A percentile compares a stretch with the other conserved stretches of the same genome.
Evolutionary conservation across 2,797 vertebrate genomes (phyloP).

Genomic region (Coregonus ussuriensis): DNA sequence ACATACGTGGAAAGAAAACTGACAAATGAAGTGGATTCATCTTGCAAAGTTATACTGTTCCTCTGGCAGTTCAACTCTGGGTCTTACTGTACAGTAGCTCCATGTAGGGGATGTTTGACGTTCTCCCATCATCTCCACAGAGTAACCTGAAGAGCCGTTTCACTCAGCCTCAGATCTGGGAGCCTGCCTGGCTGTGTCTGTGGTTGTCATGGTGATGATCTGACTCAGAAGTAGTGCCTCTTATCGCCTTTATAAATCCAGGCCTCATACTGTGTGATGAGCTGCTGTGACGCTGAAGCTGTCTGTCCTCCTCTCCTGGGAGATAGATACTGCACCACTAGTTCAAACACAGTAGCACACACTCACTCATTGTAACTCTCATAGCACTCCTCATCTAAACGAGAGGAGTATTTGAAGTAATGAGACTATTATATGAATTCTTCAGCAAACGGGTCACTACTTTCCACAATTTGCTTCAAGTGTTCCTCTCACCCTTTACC

Average conservation of each 20-base stretch:
- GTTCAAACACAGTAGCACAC: not conserved
- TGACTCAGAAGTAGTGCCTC: constrained; percentile 14
- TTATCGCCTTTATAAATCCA: constrained; percentile 9
- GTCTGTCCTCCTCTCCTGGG: not conserved
- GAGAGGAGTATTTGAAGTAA: not conserved
- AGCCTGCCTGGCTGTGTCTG: not conserved
- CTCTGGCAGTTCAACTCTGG: not conserved
- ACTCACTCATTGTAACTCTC: not conserved
- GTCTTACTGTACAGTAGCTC: not conserved
- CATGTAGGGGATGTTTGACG: not conserved
- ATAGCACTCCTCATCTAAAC: not conserved
- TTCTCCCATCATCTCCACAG: not conserved
- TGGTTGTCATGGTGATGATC: constrained; percentile 30
- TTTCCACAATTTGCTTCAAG: not conserved
- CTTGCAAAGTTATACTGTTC: not conserved
- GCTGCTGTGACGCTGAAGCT: constrained; percentile 8
- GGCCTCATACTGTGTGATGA: constrained; percentile 22
- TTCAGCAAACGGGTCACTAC: not conserved
- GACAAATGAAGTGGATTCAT: not conserved
- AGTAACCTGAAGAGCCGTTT: not conserved
- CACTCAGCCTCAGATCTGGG: constrained; percentile 3
- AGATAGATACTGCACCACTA: not conserved
- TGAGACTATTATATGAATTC: not conserved
- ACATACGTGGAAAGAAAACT: not conserved
- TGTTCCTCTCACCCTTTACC: not conserved